Evolutionary conservation across 2,797 vertebrate genomes (phyloP).

Genomic region (Neomorphus geoffroyi): DNA sequence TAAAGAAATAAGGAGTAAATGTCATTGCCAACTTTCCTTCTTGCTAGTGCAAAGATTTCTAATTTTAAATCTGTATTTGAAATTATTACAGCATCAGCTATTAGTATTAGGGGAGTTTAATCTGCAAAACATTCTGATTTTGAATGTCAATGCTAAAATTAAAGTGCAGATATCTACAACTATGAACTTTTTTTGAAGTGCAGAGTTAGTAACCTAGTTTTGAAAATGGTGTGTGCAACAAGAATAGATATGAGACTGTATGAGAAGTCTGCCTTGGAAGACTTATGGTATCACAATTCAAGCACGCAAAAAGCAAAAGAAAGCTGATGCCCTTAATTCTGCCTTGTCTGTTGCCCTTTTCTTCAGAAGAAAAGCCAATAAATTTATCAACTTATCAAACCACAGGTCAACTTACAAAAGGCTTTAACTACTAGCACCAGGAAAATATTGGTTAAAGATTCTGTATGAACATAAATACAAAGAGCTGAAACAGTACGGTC

Average conservation of each 20-base stretch:
- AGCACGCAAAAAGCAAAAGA: slow-evolving; percentile 29
- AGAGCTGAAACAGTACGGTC: neutral
- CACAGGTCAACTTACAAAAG: slow-evolving; percentile 33
- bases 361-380: slow-evolving; percentile 58
- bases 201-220: neutral
- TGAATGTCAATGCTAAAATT: neutral
- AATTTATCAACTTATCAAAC: slow-evolving; percentile 52
- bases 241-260: neutral
- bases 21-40: slow-evolving; percentile 40
- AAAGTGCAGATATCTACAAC: neutral
- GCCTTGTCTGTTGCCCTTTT: slow-evolving; percentile 52
- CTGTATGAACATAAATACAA: neutral
- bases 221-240: neutral
- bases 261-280: neutral
- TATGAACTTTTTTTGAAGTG: neutral
- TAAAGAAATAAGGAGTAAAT: slow-evolving; percentile 31
- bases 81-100: neutral
- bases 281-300: neutral
- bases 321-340: slow-evolving; percentile 50
- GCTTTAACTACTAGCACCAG: slow-evolving; percentile 26
- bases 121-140: neutral
- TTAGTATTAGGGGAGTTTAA: neutral
- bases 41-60: slow-evolving; percentile 10
- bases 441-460: neutral
- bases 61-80: slow-evolving; percentile 32